phyloP scores from a whole-genome alignment of 2,888 invertebrate genomes.

The Marasmarcha lunaedactyla region DNA sequence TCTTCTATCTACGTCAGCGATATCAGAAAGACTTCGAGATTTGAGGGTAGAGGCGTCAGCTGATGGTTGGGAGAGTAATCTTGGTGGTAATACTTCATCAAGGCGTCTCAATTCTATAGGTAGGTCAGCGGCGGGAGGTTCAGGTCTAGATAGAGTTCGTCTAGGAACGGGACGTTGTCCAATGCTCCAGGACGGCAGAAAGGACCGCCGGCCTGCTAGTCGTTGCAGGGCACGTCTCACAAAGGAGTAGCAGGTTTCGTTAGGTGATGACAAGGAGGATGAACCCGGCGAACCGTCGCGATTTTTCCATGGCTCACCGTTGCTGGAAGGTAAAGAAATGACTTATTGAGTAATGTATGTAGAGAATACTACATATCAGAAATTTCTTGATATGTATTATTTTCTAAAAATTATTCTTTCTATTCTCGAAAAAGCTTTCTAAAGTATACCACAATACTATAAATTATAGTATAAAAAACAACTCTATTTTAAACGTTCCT shows the following conservation, averaged over 20 bases:
- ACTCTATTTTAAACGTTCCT: no score
- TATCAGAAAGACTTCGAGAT: conserved; percentile 87
- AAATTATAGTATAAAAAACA: no score
- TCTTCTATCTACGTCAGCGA: conserved; percentile 79
- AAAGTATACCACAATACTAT: no score
- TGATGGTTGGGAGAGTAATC: conserved; percentile 57
- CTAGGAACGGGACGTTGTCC: conserved; percentile 33
- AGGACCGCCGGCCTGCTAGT: conserved; percentile 80
- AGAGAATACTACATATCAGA: neutral
- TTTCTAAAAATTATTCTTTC: no score
- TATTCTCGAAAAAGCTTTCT: no score
- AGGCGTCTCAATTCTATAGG: conserved; percentile 89
- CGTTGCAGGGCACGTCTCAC: conserved; percentile 89
- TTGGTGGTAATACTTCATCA: conserved; percentile 67
- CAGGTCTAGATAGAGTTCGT: conserved; percentile 74
- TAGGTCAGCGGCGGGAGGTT: conserved; percentile 83
- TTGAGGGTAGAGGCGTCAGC: conserved; percentile 74
- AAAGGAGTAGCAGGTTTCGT: conserved; percentile 95
- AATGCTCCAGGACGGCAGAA: conserved; percentile 82
- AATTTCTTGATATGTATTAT: neutral
- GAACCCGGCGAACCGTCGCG: conserved; percentile 79
- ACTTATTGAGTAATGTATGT: conserved; percentile 5
- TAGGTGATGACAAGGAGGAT: conserved; percentile 90
- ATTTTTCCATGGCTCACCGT: conserved; percentile 53
- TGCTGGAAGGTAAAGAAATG: conserved; percentile 25